Evolutionary conservation across 1,140 invertebrate genomes (phyloP).

Genomic region (Hyposmocoma kahamanoa): DNA sequence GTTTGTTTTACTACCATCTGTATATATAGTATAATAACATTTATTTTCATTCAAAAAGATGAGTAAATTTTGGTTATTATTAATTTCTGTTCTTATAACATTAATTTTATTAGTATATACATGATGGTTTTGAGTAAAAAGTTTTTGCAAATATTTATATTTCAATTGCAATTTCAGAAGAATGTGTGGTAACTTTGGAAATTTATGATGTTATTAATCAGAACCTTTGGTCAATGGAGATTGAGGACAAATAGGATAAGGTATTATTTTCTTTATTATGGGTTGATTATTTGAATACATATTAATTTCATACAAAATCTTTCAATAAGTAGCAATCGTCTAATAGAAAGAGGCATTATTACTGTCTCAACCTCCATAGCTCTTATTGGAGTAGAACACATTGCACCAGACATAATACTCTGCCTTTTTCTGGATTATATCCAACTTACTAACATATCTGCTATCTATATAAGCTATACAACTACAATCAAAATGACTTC

Average conservation of each 20-base stretch:
- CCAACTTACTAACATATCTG: neutral
- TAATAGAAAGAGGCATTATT: neutral
- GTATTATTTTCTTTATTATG: neutral
- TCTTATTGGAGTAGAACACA: conserved; percentile 2
- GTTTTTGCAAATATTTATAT: neutral
- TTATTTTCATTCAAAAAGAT: neutral
- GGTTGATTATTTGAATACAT: neutral
- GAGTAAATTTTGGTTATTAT: neutral
- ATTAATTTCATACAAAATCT: conserved; percentile 3
- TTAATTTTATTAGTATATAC: neutral
- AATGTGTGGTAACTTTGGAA: neutral
- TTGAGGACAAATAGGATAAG: neutral
- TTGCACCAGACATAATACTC: conserved; percentile 2
- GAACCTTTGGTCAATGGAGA: neutral
- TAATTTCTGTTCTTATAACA: too few species aligned
- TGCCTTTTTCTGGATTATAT: conserved; percentile 5
- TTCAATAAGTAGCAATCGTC: neutral
- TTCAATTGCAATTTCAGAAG: neutral
- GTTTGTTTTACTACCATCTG: neutral
- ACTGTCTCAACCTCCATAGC: conserved; percentile 1
- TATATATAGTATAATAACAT: conserved; percentile 3
- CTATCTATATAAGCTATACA: neutral
- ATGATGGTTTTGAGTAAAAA: neutral
- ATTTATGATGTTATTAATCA: neutral
- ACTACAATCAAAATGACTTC: neutral